These are phyloP conservation scores for Taxidea taxus DNA, from an alignment of 2,113 vertebrate species.

Conservation along the genomic window DNA sequence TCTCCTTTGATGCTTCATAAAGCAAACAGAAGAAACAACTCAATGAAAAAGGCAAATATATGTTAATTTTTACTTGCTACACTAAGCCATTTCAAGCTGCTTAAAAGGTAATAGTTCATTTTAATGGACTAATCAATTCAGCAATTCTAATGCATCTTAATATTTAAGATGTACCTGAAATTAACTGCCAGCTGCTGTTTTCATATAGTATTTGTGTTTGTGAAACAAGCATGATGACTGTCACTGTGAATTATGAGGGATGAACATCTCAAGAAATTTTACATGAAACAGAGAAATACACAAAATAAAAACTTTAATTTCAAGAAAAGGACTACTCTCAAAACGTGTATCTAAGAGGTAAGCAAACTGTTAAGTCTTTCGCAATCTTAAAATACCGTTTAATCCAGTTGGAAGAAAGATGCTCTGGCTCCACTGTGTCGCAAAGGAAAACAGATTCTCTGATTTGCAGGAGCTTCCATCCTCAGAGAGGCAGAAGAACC, in stretches of 20 bases:
- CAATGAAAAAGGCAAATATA: background rate
- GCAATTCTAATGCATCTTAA: slow-evolving; percentile 70
- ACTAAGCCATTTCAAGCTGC: slow-evolving; percentile 52
- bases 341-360: background rate
- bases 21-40: slow-evolving; percentile 26
- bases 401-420: background rate
- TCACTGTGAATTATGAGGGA: slow-evolving; percentile 69
- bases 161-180: slow-evolving; percentile 63
- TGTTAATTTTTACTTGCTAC: slow-evolving; percentile 53
- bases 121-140: slow-evolving; percentile 67
- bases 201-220: slow-evolving; percentile 50
- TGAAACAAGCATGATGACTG: slow-evolving; percentile 65
- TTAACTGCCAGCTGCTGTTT: slow-evolving; percentile 71
- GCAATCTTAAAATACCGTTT: background rate
- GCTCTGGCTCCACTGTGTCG: background rate
- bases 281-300: background rate
- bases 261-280: slow-evolving; percentile 64
- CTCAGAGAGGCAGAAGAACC: background rate
- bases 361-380: background rate
- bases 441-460: background rate
- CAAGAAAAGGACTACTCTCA: background rate
- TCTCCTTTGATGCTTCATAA: slow-evolving; percentile 36
- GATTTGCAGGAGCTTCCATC: background rate
- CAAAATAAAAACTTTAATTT: background rate
- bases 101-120: slow-evolving; percentile 61